Conservation (phyloP, 2,797 vertebrate genomes). For the Atherinosoma microstoma region DNA sequence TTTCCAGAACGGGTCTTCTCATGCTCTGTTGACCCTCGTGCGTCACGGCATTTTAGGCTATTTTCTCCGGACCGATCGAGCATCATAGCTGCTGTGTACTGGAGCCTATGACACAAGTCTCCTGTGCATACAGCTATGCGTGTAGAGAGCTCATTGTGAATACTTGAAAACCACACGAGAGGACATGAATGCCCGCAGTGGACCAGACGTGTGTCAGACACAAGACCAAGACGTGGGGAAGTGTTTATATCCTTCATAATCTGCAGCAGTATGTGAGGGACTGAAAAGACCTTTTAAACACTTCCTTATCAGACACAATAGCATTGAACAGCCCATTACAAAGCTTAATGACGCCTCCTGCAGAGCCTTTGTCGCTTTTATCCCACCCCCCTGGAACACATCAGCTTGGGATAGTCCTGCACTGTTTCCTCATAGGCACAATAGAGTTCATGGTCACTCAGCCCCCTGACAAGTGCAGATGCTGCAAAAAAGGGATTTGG, state of each 20-base stretch:
- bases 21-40: constrained; percentile 31
- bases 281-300: constrained; percentile 59
- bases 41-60: constrained; percentile 31
- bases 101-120: constrained; percentile 31
- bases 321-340: constrained; percentile 41
- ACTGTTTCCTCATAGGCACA: constrained; percentile 40
- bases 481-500: constrained; percentile 60
- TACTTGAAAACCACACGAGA: constrained; percentile 53
- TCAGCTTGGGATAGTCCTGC: constrained; percentile 54
- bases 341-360: constrained; percentile 28
- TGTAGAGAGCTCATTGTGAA: constrained; percentile 22
- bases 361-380: constrained; percentile 30
- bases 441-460: constrained; percentile 59
- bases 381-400: constrained; percentile 16
- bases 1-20: background rate
- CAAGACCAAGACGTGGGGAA: constrained; percentile 20
- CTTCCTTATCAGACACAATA: constrained; percentile 61
- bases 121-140: constrained; percentile 15
- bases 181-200: constrained; percentile 70
- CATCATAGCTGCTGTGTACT: constrained; percentile 13
- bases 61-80: constrained; percentile 1
- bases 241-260: constrained; percentile 32
- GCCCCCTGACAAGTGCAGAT: constrained; percentile 67
- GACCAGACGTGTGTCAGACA: constrained; percentile 45
- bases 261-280: constrained; percentile 12